Evolutionary conservation across 2,888 invertebrate genomes (phyloP), one percentile per base, ranked within the genome.

Genomic region (Dione juno): DNA sequence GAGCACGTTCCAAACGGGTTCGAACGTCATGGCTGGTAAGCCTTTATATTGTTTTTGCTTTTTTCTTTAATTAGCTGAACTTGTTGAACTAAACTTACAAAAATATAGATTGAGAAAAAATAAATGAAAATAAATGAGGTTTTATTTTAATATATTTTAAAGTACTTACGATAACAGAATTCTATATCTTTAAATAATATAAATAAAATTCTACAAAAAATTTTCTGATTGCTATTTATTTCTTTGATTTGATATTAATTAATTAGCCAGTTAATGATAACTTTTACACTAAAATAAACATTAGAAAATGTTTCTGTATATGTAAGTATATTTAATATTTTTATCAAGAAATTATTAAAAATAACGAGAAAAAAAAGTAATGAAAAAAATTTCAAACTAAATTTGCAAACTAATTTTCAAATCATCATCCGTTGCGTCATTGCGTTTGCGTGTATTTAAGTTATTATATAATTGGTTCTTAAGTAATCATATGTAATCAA

Each of bases 11-110:
- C 66, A 66, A 73, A 72, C 75, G 75, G 79, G 78, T 81, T 81
- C 80, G 81, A 79, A 79, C 79, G 78, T 72, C 78, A 79, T 66
- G 72, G 78, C 74, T 74, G 64, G 69, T 71, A 75, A 71, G 78
- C 78, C 79, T 80, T 81, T 81, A 80, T 84, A 82, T 85, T 86
- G 84, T 84, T 85, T 86, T 81, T 77, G 72, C 79, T 81, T 81
- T 82, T 82, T 70, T 68, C 82, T 83, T 84, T 85, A 87, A 87
- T 87, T 87, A 85, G 82, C 77, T 78, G 75, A 76, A 78, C 79
- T 80, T 71, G 76, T 78, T 78, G 75, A 76, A 76, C 76, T 75
- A 16, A 50, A 63, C 11, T 63, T 37, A n/a, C 35, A 80, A 79
- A 82, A 82, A 80, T 67, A 72, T 64, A 70, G 37, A 63, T 81